Conservation (phyloP, 1,140 invertebrate species). For the Daktulosphaira vitifoliae region DNA sequence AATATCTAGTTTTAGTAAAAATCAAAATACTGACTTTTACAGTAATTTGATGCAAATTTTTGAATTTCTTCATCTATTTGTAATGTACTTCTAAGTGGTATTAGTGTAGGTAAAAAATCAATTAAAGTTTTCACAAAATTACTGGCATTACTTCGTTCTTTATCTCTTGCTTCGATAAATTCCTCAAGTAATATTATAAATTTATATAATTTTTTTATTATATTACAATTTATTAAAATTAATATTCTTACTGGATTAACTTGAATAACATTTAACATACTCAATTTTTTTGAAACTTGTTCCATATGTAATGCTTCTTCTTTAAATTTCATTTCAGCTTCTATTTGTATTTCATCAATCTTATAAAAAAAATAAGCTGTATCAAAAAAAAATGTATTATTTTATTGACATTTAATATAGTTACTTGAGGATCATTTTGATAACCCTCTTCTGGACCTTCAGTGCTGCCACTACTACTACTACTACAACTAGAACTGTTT, state of each 20-base stretch:
- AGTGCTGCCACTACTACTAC: constrained; percentile 50
- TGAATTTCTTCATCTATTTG: constrained; percentile 80
- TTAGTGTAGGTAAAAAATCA: constrained; percentile 60
- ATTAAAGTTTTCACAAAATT: constrained; percentile 65
- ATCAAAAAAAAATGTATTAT: neutral
- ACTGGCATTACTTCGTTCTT: constrained; percentile 67
- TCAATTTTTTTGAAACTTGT: constrained; percentile 25
- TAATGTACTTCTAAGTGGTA: constrained; percentile 62
- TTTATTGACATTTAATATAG: neutral
- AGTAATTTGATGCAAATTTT: constrained; percentile 79
- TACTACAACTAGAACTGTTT: constrained; percentile 38
- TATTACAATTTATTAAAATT: too few species aligned
- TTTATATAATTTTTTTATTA: too few species aligned
- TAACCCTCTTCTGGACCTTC: constrained; percentile 57
- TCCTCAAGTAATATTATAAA: constrained; percentile 16
- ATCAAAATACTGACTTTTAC: constrained; percentile 28
- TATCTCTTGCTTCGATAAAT: constrained; percentile 47
- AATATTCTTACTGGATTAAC: constrained; percentile 11
- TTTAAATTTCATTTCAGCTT: constrained; percentile 5
- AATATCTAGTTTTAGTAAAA: neutral
- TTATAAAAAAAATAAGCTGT: neutral
- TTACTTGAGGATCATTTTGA: constrained; percentile 29
- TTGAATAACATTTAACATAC: constrained; percentile 16
- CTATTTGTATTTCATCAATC: constrained; percentile 30
- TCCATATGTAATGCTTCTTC: constrained; percentile 19